A percentile compares a stretch with the other conserved stretches of the same genome.
Conservation (phyloP, 2,888 invertebrate genomes). For the Melitaea athalia region DNA sequence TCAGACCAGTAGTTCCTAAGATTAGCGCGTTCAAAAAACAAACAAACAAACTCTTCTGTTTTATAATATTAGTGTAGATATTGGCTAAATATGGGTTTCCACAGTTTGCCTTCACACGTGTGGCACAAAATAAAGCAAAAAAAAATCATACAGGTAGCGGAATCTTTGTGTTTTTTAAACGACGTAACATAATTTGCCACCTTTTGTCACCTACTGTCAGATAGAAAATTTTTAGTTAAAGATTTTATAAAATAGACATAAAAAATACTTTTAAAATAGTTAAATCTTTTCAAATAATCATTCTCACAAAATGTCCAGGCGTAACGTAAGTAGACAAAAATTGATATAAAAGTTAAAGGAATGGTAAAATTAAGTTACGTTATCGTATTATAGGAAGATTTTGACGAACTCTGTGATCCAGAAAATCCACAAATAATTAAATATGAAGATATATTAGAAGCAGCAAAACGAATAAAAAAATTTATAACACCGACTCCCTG, state of each 20-base stretch:
- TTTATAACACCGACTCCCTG: slow-evolving; percentile 56
- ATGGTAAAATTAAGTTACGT: not conserved
- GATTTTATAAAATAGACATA: slow-evolving; percentile 5
- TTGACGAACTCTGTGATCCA: slow-evolving; percentile 70
- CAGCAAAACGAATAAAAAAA: slow-evolving; percentile 50
- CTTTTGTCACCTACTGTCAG: not conserved
- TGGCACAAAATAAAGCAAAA: not conserved
- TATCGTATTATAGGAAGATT: slow-evolving; percentile 59
- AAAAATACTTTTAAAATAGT: slow-evolving; percentile 15
- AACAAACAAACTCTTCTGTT: too few relatives aligned
- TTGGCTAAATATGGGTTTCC: too few relatives aligned
- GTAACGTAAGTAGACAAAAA: slow-evolving; percentile 47
- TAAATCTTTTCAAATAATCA: too few relatives aligned
- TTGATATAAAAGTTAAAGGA: too few relatives aligned
- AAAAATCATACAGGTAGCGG: too few relatives aligned
- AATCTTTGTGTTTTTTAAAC: not conserved
- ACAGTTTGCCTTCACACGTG: too few relatives aligned
- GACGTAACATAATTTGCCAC: not conserved
- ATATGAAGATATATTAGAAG: slow-evolving; percentile 57
- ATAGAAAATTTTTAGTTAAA: slow-evolving; percentile 14
- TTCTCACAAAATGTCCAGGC: slow-evolving; percentile 46
- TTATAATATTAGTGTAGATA: too few relatives aligned
- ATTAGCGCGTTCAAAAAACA: too few relatives aligned
- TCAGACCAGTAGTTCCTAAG: too few relatives aligned
- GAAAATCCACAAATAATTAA: slow-evolving; percentile 60